Percentiles rank a stretch among this genome's conserved stretches.
phyloP scores from a whole-genome alignment of 2,113 vertebrate genomes.

The Cyanoderma ruficeps region DNA sequence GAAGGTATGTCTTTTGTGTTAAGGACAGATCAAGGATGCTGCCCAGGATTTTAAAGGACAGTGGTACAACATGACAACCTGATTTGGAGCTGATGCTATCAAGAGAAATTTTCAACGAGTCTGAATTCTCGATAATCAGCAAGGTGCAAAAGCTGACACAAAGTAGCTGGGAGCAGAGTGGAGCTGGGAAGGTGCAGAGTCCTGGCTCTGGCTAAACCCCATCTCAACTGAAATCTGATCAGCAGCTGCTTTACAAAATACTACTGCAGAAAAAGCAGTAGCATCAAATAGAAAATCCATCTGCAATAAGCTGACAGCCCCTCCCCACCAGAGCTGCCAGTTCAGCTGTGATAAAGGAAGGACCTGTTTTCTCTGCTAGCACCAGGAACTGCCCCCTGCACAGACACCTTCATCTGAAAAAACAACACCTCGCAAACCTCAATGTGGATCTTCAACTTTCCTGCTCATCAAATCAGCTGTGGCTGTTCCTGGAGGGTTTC shows the following conservation, averaged over 20 bases:
- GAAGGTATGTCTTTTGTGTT: not conserved
- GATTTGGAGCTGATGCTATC: not conserved
- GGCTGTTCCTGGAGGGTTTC: not conserved
- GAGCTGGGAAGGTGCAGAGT: not conserved
- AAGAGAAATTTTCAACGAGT: too few species aligned
- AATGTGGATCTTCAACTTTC: not conserved
- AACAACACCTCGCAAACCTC: not conserved
- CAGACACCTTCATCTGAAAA: not conserved
- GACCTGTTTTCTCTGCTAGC: not conserved
- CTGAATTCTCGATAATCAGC: not conserved
- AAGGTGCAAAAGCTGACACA: not conserved
- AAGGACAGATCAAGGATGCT: not conserved
- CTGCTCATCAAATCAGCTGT: not conserved
- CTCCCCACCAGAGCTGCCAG: not conserved
- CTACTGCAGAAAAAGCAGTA: not conserved
- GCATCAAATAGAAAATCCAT: not conserved
- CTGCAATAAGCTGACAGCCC: not conserved
- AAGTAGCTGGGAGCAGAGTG: not conserved
- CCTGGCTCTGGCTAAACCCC: not conserved
- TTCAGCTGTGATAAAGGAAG: not conserved
- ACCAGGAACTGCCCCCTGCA: accelerated
- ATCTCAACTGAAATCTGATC: not conserved
- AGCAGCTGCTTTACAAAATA: not conserved
- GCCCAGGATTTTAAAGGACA: not conserved
- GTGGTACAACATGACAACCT: not conserved